Base-by-base conservation (phyloP, 2,113 vertebrate species). In the Suncus etruscus region DNA sequence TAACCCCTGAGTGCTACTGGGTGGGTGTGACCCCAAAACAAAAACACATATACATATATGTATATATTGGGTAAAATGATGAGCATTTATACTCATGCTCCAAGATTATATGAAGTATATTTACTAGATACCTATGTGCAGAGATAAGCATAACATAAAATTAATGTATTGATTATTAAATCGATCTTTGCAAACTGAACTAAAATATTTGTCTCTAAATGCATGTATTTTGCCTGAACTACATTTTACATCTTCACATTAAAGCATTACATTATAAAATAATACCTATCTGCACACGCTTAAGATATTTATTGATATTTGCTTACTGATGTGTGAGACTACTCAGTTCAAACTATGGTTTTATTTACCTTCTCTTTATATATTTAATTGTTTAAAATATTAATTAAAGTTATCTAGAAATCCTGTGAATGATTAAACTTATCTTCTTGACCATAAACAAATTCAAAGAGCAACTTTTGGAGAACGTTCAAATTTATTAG, bases 381-480 rank as follows among this genome's bases (percentile, higher is more conserved):
- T 63, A 91, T 91, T 93, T 91, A 94, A 91, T 85, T 94, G 58
- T 91, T 95, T 90, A 96, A 93, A 91, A 95, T 92, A 94, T 48
- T 96, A 95, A 96, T 91, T 58, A n/a, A 1, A 4, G 76, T 95
- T 92, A 95, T 84, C 14, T 79, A 75, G 95, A 91, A 93, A 95
- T 91, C 89, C 77, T 88, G 73, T 70, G 95, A 95, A 93, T 94
- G 68, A 95, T 93, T 96, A 95, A 91, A 50, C 81, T 83, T 86
- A 84, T 97, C 93, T 91, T 95, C 94, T 96, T 96, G 93, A 75
- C 39, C 94, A 95, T 90, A 94, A 95, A 48, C 86, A 97, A 93
- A 82, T 93, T 97, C 87, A 96, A 89, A 95, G 94, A 97, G 70
- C 76, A 96, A 92, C 92, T 95, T 95, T 80, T 75, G 83, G 51